Percentiles rank a stretch among this genome's conserved stretches.
phyloP scores from a whole-genome alignment of 2,888 invertebrate genomes.

The Cephus pulcher region DNA sequence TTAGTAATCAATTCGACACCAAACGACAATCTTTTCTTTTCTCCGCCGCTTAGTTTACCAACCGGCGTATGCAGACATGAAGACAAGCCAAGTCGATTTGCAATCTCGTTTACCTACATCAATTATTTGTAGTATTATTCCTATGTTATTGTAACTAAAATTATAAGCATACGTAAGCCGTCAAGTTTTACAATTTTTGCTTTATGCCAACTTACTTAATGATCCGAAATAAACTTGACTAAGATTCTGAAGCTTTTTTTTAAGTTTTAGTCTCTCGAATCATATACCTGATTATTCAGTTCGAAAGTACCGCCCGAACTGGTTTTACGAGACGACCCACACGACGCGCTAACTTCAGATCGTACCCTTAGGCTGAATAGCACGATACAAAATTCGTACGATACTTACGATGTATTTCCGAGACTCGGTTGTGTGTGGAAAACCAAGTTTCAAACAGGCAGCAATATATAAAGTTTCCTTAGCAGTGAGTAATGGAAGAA shows the following conservation, averaged over 20 bases:
- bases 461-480: conserved; percentile 71
- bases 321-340: background rate
- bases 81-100: conserved; percentile 68
- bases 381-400: background rate
- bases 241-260: background rate
- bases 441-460: conserved; percentile 69
- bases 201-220: background rate
- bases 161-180: background rate
- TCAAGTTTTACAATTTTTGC: background rate
- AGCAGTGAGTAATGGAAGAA: conserved; percentile 71
- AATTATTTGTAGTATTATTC: background rate
- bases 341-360: background rate
- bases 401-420: conserved; percentile 40
- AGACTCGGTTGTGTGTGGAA: conserved; percentile 25
- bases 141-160: background rate
- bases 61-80: conserved; percentile 68
- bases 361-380: background rate
- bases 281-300: background rate
- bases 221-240: background rate
- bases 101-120: conserved; percentile 68
- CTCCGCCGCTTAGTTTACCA: conserved; percentile 71
- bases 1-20: conserved; percentile 73
- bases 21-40: conserved; percentile 72
- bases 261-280: background rate
- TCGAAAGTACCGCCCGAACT: background rate